A percentile compares a stretch with the other conserved stretches of the same genome.
These are phyloP conservation scores for Amblyteles armatorius DNA, from an alignment of 2,888 invertebrate species.

Conservation along the genomic window DNA sequence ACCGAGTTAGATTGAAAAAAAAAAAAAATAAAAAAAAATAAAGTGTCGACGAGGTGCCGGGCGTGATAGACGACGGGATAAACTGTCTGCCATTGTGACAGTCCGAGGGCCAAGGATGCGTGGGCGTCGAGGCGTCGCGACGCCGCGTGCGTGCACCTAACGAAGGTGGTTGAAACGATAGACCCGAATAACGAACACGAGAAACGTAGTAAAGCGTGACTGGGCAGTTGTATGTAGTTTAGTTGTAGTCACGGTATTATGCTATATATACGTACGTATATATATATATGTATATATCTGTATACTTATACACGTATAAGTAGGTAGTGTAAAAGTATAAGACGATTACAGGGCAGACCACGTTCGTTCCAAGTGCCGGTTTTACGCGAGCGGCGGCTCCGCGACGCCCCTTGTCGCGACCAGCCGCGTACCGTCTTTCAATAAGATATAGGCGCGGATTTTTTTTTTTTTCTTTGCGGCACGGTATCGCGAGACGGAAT, in stretches of 20 bases:
- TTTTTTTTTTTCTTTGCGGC: neutral
- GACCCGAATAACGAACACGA: constrained; percentile 43
- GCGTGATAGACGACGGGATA: constrained; percentile 42
- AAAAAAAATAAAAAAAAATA: constrained; percentile 15
- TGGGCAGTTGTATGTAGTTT: constrained; percentile 49
- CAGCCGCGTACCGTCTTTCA: neutral
- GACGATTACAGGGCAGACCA: constrained; percentile 58
- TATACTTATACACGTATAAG: constrained; percentile 4
- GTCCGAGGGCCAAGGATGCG: constrained; percentile 57
- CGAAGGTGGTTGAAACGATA: constrained; percentile 57
- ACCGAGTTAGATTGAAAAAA: neutral
- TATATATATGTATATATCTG: neutral
- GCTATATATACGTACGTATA: constrained; percentile 3
- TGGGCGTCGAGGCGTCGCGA: constrained; percentile 67
- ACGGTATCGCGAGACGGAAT: constrained; percentile 7
- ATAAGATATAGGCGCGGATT: constrained; percentile 3
- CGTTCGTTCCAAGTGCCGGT: constrained; percentile 54
- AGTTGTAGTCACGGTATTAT: constrained; percentile 42
- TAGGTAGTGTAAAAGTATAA: constrained; percentile 3
- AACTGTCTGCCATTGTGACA: constrained; percentile 65
- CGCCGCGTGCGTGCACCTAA: constrained; percentile 65
- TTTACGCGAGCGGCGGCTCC: neutral
- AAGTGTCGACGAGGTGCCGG: constrained; percentile 53
- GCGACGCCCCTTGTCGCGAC: constrained; percentile 29
- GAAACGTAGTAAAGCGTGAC: constrained; percentile 57